Percentiles rank a stretch among this genome's conserved stretches.
phyloP scores from a whole-genome alignment of 2,888 invertebrate species.

The Idaea aversata region DNA sequence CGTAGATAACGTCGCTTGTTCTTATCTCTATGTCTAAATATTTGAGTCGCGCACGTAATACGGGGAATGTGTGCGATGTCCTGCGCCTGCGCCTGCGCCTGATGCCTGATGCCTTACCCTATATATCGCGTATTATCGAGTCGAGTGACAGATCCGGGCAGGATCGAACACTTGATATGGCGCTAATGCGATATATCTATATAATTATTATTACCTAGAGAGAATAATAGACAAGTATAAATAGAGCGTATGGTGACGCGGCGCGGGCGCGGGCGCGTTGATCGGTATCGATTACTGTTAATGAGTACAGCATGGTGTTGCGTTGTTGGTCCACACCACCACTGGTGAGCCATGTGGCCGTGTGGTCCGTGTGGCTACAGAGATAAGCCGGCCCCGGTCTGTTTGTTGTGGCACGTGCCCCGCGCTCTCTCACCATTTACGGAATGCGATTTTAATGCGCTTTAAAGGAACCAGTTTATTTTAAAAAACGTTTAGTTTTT shows the following conservation, averaged over 20 bases:
- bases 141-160: background rate
- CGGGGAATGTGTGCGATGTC: background rate
- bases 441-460: slow-evolving; percentile 71
- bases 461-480: slow-evolving; percentile 62
- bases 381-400: slow-evolving; percentile 32
- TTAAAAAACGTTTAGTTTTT: slow-evolving; percentile 56
- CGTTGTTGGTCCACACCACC: background rate
- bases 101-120: too few relatives aligned
- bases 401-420: slow-evolving; percentile 67
- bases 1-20: too few relatives aligned
- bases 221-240: slow-evolving; percentile 2
- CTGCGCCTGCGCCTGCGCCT: too few relatives aligned
- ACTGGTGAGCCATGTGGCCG: slow-evolving; percentile 6
- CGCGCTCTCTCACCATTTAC: slow-evolving; percentile 63
- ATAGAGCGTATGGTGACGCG: slow-evolving; percentile 19
- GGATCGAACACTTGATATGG: too few relatives aligned
- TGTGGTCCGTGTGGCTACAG: slow-evolving; percentile 8
- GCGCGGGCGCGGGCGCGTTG: slow-evolving; percentile 21
- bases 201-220: too few relatives aligned
- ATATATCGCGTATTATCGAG: slow-evolving; percentile 7
- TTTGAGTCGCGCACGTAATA: too few relatives aligned
- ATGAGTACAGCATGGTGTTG: slow-evolving; percentile 21
- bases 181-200: too few relatives aligned
- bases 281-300: slow-evolving; percentile 24
- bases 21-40: too few relatives aligned